phyloP scores from a whole-genome alignment of 2,113 vertebrate genomes.

The Panurus biarmicus region DNA sequence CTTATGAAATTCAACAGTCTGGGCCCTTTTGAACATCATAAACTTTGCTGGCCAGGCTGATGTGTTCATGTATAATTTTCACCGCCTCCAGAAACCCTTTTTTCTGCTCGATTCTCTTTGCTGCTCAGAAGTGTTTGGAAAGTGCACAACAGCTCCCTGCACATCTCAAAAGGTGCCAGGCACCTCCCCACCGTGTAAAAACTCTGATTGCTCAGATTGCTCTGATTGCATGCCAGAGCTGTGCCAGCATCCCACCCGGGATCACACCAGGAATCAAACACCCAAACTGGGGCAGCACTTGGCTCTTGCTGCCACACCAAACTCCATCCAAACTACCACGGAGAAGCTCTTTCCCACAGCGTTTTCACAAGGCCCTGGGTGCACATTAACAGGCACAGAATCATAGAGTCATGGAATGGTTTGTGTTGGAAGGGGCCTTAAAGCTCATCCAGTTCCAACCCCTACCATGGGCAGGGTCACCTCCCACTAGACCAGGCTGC shows the following conservation, averaged over 20 bases:
- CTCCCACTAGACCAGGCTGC: not conserved
- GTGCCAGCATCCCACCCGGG: accelerated
- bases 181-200: not conserved
- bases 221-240: no score
- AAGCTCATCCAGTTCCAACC: not conserved
- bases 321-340: not conserved
- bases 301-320: not conserved
- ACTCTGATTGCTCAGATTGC: no score
- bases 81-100: not conserved
- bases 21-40: not conserved
- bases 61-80: not conserved
- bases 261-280: accelerated
- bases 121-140: not conserved
- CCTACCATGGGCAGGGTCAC: not conserved
- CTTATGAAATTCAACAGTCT: conserved; percentile 5
- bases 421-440: not conserved
- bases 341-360: not conserved
- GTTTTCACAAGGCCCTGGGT: not conserved
- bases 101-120: not conserved
- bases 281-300: not conserved
- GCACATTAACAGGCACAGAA: not conserved
- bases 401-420: not conserved
- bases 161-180: not conserved
- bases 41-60: not conserved
- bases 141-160: accelerated